Evolutionary conservation across 1,140 invertebrate species (phyloP).

Genomic region (Tetragnatha versicolor): DNA sequence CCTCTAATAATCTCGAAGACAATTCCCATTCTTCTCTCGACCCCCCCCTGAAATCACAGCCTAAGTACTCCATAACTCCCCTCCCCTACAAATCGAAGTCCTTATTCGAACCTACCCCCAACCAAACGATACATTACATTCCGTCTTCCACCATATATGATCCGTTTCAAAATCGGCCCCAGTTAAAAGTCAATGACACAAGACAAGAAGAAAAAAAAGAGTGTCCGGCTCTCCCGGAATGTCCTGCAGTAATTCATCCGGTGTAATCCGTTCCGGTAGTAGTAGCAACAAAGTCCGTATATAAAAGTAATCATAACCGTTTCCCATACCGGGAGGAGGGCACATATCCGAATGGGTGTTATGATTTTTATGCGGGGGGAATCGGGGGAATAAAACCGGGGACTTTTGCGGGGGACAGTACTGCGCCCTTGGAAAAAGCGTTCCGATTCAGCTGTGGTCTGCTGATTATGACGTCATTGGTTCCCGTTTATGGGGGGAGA

Average conservation of each 20-base stretch:
- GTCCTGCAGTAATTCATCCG: slow-evolving; percentile 27
- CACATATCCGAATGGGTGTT: slow-evolving; percentile 30
- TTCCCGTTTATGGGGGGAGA: slow-evolving; percentile 2
- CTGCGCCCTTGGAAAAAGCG: slow-evolving; percentile 20
- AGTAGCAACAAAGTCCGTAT: slow-evolving; percentile 34
- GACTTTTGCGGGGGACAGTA: slow-evolving; percentile 33
- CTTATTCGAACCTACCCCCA: too few species aligned
- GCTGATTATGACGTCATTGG: slow-evolving; percentile 46
- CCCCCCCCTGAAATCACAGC: too few species aligned
- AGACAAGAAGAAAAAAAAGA: slow-evolving; percentile 13
- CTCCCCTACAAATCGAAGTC: too few species aligned
- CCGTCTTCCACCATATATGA: too few species aligned
- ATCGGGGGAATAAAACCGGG: slow-evolving; percentile 46
- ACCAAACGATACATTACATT: too few species aligned
- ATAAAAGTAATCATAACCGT: slow-evolving; percentile 53
- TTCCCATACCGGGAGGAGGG: neutral
- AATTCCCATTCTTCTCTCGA: too few species aligned
- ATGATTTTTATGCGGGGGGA: slow-evolving; percentile 30
- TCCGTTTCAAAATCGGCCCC: slow-evolving; percentile 41
- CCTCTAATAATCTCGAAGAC: too few species aligned
- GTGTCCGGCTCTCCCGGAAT: slow-evolving; percentile 5
- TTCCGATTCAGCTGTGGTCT: slow-evolving; percentile 43
- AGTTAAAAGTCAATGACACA: slow-evolving; percentile 50
- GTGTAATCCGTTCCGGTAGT: slow-evolving; percentile 42
- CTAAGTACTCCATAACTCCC: too few species aligned